Percentiles rank a stretch among this genome's conserved stretches.
These are phyloP conservation scores for Microtus oregoni DNA, from an alignment of 2,113 vertebrate genomes.

Conservation along the genomic window DNA sequence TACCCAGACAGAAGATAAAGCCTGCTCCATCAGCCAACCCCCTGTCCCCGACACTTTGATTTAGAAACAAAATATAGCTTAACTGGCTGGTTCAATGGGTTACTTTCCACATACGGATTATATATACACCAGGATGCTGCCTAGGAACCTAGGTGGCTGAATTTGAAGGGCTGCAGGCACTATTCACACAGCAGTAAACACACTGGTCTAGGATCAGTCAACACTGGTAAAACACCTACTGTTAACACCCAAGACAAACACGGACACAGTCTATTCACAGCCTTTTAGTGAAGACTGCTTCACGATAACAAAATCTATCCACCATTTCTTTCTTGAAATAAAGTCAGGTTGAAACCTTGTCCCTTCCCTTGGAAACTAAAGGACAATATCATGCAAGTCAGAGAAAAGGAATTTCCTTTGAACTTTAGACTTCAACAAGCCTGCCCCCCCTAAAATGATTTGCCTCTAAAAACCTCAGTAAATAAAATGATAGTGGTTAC, in stretches of 20 bases:
- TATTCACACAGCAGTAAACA: background rate
- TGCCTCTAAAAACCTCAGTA: slow-evolving; percentile 58
- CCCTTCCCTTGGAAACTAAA: slow-evolving; percentile 45
- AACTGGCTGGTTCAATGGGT: background rate
- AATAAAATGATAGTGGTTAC: slow-evolving; percentile 52
- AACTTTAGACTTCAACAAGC: background rate
- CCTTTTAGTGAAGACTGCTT: background rate
- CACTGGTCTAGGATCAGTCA: background rate
- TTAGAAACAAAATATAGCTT: background rate
- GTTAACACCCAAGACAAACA: background rate
- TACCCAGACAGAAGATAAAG: background rate
- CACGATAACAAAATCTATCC: slow-evolving; percentile 5
- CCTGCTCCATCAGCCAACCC: background rate
- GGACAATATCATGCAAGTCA: slow-evolving; percentile 39
- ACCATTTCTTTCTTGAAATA: slow-evolving; percentile 34
- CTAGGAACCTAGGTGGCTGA: background rate
- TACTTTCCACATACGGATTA: background rate
- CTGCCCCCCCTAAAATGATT: slow-evolving; percentile 12
- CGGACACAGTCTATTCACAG: background rate
- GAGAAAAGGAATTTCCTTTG: slow-evolving; percentile 36
- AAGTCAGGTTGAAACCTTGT: slow-evolving; percentile 37
- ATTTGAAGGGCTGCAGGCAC: background rate
- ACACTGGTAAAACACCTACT: background rate
- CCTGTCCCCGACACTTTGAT: background rate
- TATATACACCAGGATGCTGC: background rate